Evolutionary conservation across 2,797 vertebrate genomes (phyloP).

Genomic region (Oophaga sylvatica): DNA sequence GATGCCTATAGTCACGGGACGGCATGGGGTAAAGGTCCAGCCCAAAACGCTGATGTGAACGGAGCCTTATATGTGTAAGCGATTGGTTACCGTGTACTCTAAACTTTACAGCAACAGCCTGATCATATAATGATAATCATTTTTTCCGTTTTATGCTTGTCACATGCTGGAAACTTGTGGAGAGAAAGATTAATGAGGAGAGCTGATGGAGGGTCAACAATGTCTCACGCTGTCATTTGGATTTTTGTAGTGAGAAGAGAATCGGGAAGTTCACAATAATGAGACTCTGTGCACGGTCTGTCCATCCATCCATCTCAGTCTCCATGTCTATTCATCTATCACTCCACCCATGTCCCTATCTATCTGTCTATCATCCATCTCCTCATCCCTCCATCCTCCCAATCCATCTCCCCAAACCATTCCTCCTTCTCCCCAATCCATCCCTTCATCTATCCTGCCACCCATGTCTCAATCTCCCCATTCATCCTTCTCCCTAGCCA

Average conservation of each 20-base stretch:
- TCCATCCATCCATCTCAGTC: too few relatives aligned
- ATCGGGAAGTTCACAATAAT: neutral
- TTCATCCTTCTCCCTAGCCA: too few relatives aligned
- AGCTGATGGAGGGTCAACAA: constrained; percentile 9
- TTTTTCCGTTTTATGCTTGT: constrained; percentile 3
- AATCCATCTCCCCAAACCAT: too few relatives aligned
- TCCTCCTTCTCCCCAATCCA: too few relatives aligned
- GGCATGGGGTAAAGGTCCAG: neutral
- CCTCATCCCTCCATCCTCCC: too few relatives aligned
- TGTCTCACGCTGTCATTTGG: constrained; percentile 27
- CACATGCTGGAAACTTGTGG: constrained; percentile 18
- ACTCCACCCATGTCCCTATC: too few relatives aligned
- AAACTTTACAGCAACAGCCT: neutral
- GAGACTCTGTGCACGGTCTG: neutral
- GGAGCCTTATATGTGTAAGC: neutral
- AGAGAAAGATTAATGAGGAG: constrained; percentile 40
- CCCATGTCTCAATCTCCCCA: too few relatives aligned
- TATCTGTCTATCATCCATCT: too few relatives aligned
- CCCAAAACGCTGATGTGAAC: neutral
- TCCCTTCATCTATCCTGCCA: too few relatives aligned
- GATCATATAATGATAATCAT: constrained; percentile 15
- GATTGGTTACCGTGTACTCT: neutral
- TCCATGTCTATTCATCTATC: too few relatives aligned
- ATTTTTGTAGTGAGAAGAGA: constrained; percentile 1
- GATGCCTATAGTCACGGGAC: too few relatives aligned